Conservation (phyloP, 1,140 invertebrate genomes). For the Neelides sp. region DNA sequence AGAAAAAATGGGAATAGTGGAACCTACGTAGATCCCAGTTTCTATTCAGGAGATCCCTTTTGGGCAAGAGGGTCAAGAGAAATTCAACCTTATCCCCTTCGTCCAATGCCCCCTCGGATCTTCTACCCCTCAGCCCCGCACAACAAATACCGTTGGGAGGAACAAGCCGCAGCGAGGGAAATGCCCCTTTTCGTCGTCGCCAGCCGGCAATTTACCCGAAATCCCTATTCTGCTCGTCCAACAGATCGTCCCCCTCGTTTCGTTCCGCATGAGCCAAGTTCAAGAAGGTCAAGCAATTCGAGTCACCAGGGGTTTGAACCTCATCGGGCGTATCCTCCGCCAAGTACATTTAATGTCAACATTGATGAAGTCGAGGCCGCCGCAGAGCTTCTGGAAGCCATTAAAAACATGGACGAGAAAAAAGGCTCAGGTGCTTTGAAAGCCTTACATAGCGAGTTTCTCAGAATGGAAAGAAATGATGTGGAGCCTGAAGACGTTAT, state of each 20-base stretch:
- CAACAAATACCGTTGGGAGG: conserved; percentile 23
- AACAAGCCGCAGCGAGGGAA: conserved; percentile 12
- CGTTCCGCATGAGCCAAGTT: conserved; percentile 15
- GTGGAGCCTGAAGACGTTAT: no score
- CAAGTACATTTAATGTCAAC: conserved; percentile 14
- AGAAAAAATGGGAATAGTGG: conserved; percentile 14
- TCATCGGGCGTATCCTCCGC: conserved; percentile 6
- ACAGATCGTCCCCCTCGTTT: not conserved
- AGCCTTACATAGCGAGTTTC: no score
- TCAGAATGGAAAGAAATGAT: no score
- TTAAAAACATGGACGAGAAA: conserved; percentile 24
- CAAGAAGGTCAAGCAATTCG: conserved; percentile 10
- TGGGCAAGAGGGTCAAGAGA: conserved; percentile 17
- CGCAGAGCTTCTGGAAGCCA: conserved; percentile 22
- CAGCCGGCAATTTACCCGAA: conserved; percentile 26
- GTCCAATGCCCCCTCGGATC: conserved; percentile 29
- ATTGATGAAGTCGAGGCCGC: conserved; percentile 29
- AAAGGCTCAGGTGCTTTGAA: no score
- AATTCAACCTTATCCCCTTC: conserved; percentile 16
- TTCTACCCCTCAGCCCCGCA: conserved; percentile 25
- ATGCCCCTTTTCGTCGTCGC: conserved; percentile 28
- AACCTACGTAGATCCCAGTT: conserved; percentile 27
- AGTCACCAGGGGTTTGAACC: not conserved
- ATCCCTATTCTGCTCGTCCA: conserved; percentile 24
- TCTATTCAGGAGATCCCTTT: conserved; percentile 27